Evolutionary conservation across 2,888 invertebrate species (phyloP), one percentile per base, ranked within the genome.

Genomic region (Syrista parreyssii): DNA sequence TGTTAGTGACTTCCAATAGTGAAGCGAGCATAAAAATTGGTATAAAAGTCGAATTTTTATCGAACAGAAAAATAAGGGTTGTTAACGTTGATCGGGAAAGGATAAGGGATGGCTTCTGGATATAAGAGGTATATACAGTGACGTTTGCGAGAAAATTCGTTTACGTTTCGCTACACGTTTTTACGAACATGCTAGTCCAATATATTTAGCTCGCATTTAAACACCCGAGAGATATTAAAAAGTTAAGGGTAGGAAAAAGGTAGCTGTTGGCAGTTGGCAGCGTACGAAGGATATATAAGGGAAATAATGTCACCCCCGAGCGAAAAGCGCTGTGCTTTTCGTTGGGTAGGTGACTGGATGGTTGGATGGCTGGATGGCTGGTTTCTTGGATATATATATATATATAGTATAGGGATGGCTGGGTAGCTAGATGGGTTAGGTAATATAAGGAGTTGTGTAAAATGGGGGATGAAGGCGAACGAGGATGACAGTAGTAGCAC

Each of bases 91-190:
- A 55, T 9, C 23, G 6, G 0, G 40, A 55, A 55, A 23, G 23
- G 15, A 2, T 1, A 23, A 23, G 40, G 40, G 23, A 2, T 23
- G 15, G 40, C 23, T 55, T 55, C 40, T 15, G 40, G 23, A 55
- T 55, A 9, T 9, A 55, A 23, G 23, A 55, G 40, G 40, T 55
- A 55, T 40, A 15, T 55, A 6, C 23, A 23, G 23, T 55, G 40
- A 55, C 40, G 40, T 55, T 55, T 9, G 2, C 40, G 23, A 55
- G 40, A 9, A 55, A 55, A 23, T 23, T 55, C 23, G 9, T 80
- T 82, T 79, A 75, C 78, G 76, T 82, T 82, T 81, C 82, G 80
- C 33, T 73, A 80, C 82, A 82, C 82, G 82, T 82, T 82, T 82
- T 81, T 79, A 75, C 81, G 75, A 80, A 79, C 77, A 79, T 81